Percentiles rank a stretch among this genome's conserved stretches.
Conservation (phyloP, 2,888 invertebrate species). For the Drosophila mimetica region DNA sequence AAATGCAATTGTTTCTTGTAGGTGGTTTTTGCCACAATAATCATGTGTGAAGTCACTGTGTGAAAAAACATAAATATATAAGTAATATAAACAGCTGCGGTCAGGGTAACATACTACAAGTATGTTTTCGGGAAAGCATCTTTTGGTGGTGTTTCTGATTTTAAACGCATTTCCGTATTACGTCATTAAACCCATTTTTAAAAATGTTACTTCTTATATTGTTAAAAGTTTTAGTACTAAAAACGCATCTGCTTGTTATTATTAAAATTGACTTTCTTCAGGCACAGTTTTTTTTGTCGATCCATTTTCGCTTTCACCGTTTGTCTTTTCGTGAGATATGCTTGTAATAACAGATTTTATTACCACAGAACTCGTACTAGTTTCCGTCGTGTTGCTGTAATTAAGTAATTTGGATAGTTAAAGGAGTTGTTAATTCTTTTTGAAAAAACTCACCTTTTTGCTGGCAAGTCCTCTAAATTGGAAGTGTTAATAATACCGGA, state of each 20-base stretch:
- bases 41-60: conserved; percentile 1
- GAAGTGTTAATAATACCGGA: conserved; percentile 81
- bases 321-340: conserved; percentile 83
- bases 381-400: conserved; percentile 83
- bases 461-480: conserved; percentile 81
- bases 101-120: not conserved
- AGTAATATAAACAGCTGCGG: conserved; percentile 2
- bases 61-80: not conserved
- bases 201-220: not conserved
- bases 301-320: conserved; percentile 82
- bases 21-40: not conserved
- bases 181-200: not conserved
- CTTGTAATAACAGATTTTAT: conserved; percentile 84
- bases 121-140: not conserved
- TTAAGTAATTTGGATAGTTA: not conserved
- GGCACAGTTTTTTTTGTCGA: conserved; percentile 81
- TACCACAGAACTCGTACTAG: conserved; percentile 83
- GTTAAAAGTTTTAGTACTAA: not conserved
- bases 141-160: not conserved
- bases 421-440: not conserved
- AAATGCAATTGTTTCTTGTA: conserved; percentile 27
- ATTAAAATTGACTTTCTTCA: conserved; percentile 84
- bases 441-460: conserved; percentile 71
- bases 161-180: too few relatives aligned
- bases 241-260: not conserved